Evolutionary conservation across 2,113 vertebrate genomes (phyloP), one percentile per base, ranked within the genome.

Genomic region (Tachysurus vachellii): DNA sequence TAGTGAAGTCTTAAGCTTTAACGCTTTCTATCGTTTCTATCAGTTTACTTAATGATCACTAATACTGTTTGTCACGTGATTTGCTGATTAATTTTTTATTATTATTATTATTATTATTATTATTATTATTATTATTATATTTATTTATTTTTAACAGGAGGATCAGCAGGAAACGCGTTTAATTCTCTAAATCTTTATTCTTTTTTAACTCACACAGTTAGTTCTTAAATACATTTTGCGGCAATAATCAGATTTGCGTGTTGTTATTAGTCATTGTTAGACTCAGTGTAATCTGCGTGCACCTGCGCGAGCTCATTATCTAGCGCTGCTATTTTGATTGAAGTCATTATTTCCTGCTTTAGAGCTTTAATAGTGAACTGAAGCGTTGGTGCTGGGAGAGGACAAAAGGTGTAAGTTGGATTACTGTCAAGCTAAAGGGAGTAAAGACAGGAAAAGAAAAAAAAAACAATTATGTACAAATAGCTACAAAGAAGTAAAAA

Each of bases 351-450:
- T 90, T 92, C 82, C 81, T 91, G 91, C 88, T 90, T 88, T 91
- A 88, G 94, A 95, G 93, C 91, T 91, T 92, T 61, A 96, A 92
- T 92, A 93, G 91, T 92, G 94, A 95, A 92, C 91, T 87, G 86
- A 91, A 81, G 79, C 56, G 19, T 81, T 59, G 31, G 93, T 91
- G 93, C 91, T 93, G 87, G 91, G 92, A 92, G 92, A 83, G 93
- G 94, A 95, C 91, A 94, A 91, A 94, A 85, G 83, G 92, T 93
- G 83, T 89, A 92, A 90, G 91, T 92, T 94, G 92, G 94, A 93
- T 93, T 95, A 92, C 91, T 93, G 93, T 94, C 94, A 90, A 90
- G 79, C 86, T 86, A 89, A 5, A 88, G 82, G 75, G 92, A 88
- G 90, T 90, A 76, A 42, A 79, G 86, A 90, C 17, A 42, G 31